Evolutionary conservation across 2,113 vertebrate species (phyloP).

Genomic region (Calyptomena viridis): DNA sequence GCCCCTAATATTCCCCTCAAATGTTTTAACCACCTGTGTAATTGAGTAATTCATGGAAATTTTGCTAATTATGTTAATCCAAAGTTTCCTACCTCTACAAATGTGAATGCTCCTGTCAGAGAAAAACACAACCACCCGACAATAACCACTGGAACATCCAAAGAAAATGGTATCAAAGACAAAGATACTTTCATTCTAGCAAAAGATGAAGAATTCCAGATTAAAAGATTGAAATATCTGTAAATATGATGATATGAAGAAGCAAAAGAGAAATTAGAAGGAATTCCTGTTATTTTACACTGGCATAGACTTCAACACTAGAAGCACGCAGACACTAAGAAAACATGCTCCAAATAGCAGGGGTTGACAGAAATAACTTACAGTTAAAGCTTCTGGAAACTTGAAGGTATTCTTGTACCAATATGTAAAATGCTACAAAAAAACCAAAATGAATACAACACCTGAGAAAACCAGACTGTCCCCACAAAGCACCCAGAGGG

Average conservation of each 20-base stretch:
- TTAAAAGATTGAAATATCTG: neutral
- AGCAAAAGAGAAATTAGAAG: neutral
- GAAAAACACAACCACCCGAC: neutral
- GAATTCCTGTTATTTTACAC: neutral
- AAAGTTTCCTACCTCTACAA: neutral
- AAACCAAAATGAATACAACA: neutral
- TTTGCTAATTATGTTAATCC: neutral
- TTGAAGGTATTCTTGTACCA: neutral
- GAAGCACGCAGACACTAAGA: neutral
- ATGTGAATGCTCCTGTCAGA: neutral
- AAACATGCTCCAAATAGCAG: neutral
- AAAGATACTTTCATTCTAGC: neutral
- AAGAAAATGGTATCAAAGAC: neutral
- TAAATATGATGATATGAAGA: neutral
- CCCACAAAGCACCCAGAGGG: neutral
- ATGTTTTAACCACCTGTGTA: neutral
- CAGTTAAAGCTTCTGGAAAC: neutral
- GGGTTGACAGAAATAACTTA: neutral
- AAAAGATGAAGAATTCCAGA: neutral
- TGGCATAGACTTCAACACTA: neutral
- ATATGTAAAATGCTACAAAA: neutral
- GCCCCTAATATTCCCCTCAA: neutral
- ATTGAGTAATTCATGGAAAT: neutral
- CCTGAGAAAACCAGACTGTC: neutral
- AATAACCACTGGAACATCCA: neutral